Evolutionary conservation across 2,888 invertebrate genomes (phyloP).

Genomic region (Callosobruchus maculatus): DNA sequence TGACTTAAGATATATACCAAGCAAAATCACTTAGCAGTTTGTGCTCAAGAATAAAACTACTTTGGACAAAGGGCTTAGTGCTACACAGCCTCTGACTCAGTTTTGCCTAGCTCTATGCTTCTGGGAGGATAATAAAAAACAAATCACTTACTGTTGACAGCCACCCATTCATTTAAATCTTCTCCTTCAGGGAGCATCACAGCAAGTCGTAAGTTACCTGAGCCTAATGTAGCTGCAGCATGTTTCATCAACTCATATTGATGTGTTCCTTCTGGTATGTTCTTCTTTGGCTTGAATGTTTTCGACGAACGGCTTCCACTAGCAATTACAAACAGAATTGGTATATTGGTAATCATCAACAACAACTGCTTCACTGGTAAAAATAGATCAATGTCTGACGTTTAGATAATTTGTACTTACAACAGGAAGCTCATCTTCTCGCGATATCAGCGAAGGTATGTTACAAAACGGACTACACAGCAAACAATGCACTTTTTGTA

Average conservation of each 20-base stretch:
- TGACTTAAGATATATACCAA: too few species aligned
- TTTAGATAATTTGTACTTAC: conserved; percentile 50
- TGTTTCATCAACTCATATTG: conserved; percentile 99
- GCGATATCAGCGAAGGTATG: background rate
- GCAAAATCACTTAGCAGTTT: too few species aligned
- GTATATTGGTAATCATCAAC: too few species aligned
- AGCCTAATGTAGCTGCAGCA: conserved; percentile 97
- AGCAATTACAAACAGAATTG: conserved; percentile 22
- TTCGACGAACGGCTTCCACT: conserved; percentile 90
- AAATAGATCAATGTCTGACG: conserved; percentile 26
- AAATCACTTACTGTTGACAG: conserved; percentile 88
- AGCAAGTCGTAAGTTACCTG: conserved; percentile 92
- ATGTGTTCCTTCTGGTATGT: conserved; percentile 97
- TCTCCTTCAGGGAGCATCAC: conserved; percentile 98
- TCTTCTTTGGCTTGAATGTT: conserved; percentile 98
- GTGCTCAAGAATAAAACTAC: too few species aligned
- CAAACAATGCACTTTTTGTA: conserved; percentile 1
- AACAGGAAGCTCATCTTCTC: conserved; percentile 56
- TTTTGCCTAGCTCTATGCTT: background rate
- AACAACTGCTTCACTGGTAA: conserved; percentile 13
- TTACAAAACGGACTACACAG: conserved; percentile 1
- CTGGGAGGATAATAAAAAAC: background rate
- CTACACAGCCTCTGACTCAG: background rate
- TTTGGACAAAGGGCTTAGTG: too few species aligned
- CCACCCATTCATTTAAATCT: conserved; percentile 99